These are phyloP conservation scores for Parasteatoda lunata DNA, from an alignment of 2,888 invertebrate genomes.

Conservation along the genomic window DNA sequence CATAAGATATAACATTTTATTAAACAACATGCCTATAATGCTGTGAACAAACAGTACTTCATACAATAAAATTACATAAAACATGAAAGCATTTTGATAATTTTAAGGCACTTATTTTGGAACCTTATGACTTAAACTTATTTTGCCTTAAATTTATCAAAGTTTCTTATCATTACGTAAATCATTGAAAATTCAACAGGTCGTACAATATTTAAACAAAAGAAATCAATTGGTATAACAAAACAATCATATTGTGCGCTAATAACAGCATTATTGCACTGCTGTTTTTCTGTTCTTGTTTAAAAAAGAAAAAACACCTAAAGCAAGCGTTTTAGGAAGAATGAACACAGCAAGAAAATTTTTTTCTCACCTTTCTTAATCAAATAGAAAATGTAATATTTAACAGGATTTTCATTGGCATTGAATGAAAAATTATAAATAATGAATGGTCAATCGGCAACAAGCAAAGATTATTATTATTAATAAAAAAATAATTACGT, in stretches of 20 bases:
- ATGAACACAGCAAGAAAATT: conserved; percentile 11
- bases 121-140: not conserved
- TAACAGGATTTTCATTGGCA: not conserved
- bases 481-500: too few species aligned
- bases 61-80: conserved; percentile 37
- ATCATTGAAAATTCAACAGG: conserved; percentile 42
- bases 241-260: conserved; percentile 66
- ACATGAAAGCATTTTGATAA: conserved; percentile 63
- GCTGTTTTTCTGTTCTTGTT: conserved; percentile 30
- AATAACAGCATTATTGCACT: conserved; percentile 68
- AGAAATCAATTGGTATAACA: conserved; percentile 43
- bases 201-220: conserved; percentile 32
- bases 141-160: conserved; percentile 68
- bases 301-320: conserved; percentile 40
- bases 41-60: conserved; percentile 48
- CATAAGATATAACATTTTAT: conserved; percentile 63
- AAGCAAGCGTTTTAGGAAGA: conserved; percentile 44
- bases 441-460: too few species aligned
- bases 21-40: conserved; percentile 64
- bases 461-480: too few species aligned
- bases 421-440: not conserved
- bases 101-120: conserved; percentile 57
- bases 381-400: not conserved
- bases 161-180: conserved; percentile 30
- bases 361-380: not conserved